A percentile compares a stretch with the other conserved stretches of the same genome.
These are phyloP conservation scores for Drosophila pruinosa DNA, from an alignment of 1,140 invertebrate species.

Conservation along the genomic window DNA sequence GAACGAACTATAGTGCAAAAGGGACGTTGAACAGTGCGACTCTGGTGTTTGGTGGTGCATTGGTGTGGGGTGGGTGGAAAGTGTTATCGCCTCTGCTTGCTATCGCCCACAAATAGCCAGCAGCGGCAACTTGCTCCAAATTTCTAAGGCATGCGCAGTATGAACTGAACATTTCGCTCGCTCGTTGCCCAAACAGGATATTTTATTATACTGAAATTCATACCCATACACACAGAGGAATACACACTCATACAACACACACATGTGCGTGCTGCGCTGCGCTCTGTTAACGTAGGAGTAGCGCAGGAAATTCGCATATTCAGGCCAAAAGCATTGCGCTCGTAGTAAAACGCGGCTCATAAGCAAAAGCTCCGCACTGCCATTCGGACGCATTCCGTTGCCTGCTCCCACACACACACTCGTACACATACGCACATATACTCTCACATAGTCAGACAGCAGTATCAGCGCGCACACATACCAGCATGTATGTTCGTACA, in stretches of 20 bases:
- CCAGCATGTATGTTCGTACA: constrained; percentile 5
- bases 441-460: constrained; percentile 26
- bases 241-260: background rate
- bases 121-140: constrained; percentile 72
- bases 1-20: constrained; percentile 8
- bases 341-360: constrained; percentile 56
- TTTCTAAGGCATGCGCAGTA: constrained; percentile 58
- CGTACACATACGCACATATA: constrained; percentile 34
- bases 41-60: constrained; percentile 20
- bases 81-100: constrained; percentile 51
- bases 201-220: constrained; percentile 82
- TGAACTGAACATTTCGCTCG: constrained; percentile 30
- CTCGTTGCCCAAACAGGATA: constrained; percentile 69
- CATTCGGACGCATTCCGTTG: constrained; percentile 78
- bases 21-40: constrained; percentile 38
- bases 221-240: constrained; percentile 36
- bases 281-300: constrained; percentile 51
- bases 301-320: constrained; percentile 76
- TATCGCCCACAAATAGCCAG: constrained; percentile 59
- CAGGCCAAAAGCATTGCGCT: constrained; percentile 49
- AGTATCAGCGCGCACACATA: constrained; percentile 29
- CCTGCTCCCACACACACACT: constrained; percentile 45
- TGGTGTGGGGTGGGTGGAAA: constrained; percentile 37
- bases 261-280: constrained; percentile 30
- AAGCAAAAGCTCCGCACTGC: constrained; percentile 79